Percentiles rank a stretch among this genome's conserved stretches.
Evolutionary conservation across 2,888 invertebrate species (phyloP).

Genomic region (Drosophila setosimentum): DNA sequence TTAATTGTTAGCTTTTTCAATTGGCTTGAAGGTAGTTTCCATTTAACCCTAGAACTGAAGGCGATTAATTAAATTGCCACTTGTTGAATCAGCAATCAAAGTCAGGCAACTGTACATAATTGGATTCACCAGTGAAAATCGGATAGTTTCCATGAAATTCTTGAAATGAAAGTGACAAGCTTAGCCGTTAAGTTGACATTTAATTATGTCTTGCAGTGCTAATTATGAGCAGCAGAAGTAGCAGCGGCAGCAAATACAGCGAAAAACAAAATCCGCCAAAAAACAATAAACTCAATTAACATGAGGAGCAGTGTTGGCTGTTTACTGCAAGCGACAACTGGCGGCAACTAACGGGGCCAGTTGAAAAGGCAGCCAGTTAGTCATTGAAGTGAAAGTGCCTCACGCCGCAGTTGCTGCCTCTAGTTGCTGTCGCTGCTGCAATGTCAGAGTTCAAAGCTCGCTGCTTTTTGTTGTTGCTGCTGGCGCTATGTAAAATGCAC

Average conservation of each 20-base stretch:
- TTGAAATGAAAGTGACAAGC: slow-evolving; percentile 74
- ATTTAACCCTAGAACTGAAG: slow-evolving; percentile 10
- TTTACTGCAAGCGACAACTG: slow-evolving; percentile 49
- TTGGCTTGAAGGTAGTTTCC: slow-evolving; percentile 8
- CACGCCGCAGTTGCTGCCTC: slow-evolving; percentile 24
- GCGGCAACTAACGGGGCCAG: slow-evolving; percentile 41
- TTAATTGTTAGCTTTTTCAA: slow-evolving; percentile 4
- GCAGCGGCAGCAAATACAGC: background rate
- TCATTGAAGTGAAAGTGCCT: slow-evolving; percentile 68
- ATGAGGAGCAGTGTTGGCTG: slow-evolving; percentile 37
- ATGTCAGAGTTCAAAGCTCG: slow-evolving; percentile 68
- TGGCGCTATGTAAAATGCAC: slow-evolving; percentile 49
- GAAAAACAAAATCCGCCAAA: slow-evolving; percentile 10
- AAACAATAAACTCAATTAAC: slow-evolving; percentile 70
- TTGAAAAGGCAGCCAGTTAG: slow-evolving; percentile 39
- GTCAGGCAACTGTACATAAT: slow-evolving; percentile 69
- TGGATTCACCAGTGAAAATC: slow-evolving; percentile 67
- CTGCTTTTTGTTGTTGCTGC: slow-evolving; percentile 10
- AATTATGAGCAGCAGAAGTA: slow-evolving; percentile 52
- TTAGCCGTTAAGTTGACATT: slow-evolving; percentile 16
- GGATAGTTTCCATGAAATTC: slow-evolving; percentile 48
- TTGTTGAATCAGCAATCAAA: slow-evolving; percentile 33
- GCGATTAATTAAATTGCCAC: slow-evolving; percentile 47
- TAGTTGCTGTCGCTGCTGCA: slow-evolving; percentile 37
- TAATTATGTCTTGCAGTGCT: slow-evolving; percentile 45